Evolutionary conservation across 2,797 vertebrate genomes (phyloP).

Genomic region (Cirrhinus molitorella): DNA sequence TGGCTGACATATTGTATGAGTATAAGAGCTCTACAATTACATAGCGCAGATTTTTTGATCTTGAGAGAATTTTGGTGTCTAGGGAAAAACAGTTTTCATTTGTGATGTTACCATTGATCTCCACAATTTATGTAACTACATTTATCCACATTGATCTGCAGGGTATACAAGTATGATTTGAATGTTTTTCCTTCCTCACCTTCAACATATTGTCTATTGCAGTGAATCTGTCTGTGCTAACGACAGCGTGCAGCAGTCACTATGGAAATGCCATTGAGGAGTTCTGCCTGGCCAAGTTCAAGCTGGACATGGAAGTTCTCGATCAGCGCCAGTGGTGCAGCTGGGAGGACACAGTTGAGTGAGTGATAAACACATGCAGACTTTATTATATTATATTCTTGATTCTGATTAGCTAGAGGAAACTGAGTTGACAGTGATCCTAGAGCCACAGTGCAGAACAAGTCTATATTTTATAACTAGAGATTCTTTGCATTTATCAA

Average conservation of each 20-base stretch:
- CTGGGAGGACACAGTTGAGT: slow-evolving; percentile 91
- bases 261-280: slow-evolving; percentile 83
- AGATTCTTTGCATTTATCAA: not conserved
- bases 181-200: not conserved
- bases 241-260: slow-evolving; percentile 78
- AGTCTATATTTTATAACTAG: not conserved
- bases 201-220: slow-evolving; percentile 52
- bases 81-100: not conserved
- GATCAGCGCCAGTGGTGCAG: slow-evolving; percentile 87
- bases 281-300: slow-evolving; percentile 86
- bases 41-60: not conserved
- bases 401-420: not conserved
- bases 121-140: not conserved
- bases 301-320: slow-evolving; percentile 86
- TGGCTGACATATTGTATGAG: no score
- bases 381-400: not conserved
- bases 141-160: not conserved
- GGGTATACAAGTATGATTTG: not conserved
- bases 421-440: not conserved
- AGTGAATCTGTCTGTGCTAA: slow-evolving; percentile 77
- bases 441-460: not conserved
- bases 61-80: not conserved
- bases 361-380: slow-evolving; percentile 72
- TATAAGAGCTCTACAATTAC: not conserved
- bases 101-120: not conserved